Conservation (phyloP, 2,888 invertebrate species). For the Torymus texanus region DNA sequence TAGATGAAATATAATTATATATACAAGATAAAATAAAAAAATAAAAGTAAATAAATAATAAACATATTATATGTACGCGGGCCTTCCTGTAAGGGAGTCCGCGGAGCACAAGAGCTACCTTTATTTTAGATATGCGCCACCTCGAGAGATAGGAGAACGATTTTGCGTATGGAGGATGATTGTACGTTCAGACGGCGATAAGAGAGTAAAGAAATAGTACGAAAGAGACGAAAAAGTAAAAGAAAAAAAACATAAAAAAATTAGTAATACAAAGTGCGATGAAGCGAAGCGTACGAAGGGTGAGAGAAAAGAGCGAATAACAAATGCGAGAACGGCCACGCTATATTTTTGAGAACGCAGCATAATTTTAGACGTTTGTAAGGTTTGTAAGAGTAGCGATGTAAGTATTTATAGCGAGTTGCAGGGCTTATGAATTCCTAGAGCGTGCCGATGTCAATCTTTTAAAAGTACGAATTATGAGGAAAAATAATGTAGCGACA, state of each 20-base stretch:
- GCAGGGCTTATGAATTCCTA: conserved; percentile 67
- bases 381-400: conserved; percentile 72
- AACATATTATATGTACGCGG: conserved; percentile 44
- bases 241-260: not conserved
- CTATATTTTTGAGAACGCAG: conserved; percentile 75
- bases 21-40: not conserved
- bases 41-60: conserved; percentile 36
- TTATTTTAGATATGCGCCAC: conserved; percentile 58
- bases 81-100: conserved; percentile 40
- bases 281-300: conserved; percentile 9
- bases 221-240: conserved; percentile 43
- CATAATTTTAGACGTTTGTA: conserved; percentile 73
- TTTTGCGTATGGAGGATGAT: conserved; percentile 24
- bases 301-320: conserved; percentile 54
- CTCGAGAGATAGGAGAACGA: conserved; percentile 50
- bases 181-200: conserved; percentile 29
- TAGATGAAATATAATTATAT: conserved; percentile 43
- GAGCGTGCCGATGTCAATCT: conserved; percentile 59
- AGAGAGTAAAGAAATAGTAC: conserved; percentile 26
- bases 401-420: conserved; percentile 67
- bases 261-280: conserved; percentile 17
- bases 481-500: conserved; percentile 1
- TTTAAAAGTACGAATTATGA: conserved; percentile 30
- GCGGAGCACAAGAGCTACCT: conserved; percentile 56
- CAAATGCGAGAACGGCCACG: conserved; percentile 63